phyloP scores from a whole-genome alignment of 2,797 vertebrate genomes.

The Coranthus polyacanthus region DNA sequence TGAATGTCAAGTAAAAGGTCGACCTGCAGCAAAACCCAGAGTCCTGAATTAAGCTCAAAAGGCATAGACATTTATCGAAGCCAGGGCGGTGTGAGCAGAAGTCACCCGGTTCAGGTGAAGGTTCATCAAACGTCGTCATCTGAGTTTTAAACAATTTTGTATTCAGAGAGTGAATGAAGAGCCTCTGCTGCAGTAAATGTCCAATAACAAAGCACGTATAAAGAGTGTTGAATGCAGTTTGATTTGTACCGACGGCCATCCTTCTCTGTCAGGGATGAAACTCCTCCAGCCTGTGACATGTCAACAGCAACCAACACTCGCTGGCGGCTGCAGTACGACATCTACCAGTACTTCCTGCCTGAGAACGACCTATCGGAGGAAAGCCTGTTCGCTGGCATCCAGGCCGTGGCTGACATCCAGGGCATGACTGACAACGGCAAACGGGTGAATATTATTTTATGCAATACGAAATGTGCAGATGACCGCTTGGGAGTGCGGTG shows the following conservation, averaged over 20 bases:
- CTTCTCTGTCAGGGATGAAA: constrained; percentile 78
- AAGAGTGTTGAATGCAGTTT: too few species aligned
- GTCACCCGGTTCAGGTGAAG: too few species aligned
- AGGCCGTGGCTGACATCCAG: constrained; percentile 82
- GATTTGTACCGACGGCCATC: background rate
- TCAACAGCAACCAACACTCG: constrained; percentile 66
- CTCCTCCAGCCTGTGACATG: constrained; percentile 84
- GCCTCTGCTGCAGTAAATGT: background rate
- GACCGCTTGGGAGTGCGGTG: too few species aligned
- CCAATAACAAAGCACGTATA: too few species aligned
- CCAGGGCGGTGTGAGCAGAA: too few species aligned
- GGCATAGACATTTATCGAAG: too few species aligned
- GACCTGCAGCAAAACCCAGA: too few species aligned
- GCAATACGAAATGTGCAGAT: background rate
- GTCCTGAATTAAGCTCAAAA: too few species aligned
- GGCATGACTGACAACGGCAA: constrained; percentile 80
- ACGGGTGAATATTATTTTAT: constrained; percentile 78
- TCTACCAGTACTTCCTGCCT: constrained; percentile 94
- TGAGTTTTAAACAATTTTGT: too few species aligned
- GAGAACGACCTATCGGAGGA: constrained; percentile 88
- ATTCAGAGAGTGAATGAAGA: too few species aligned
- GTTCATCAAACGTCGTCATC: too few species aligned
- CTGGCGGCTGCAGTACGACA: constrained; percentile 91
- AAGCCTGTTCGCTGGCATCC: constrained; percentile 84
- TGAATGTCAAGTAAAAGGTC: too few species aligned